A percentile compares a stretch with the other conserved stretches of the same genome.
These are phyloP conservation scores for Pluvianellus socialis DNA, from an alignment of 2,113 vertebrate species.

Conservation along the genomic window DNA sequence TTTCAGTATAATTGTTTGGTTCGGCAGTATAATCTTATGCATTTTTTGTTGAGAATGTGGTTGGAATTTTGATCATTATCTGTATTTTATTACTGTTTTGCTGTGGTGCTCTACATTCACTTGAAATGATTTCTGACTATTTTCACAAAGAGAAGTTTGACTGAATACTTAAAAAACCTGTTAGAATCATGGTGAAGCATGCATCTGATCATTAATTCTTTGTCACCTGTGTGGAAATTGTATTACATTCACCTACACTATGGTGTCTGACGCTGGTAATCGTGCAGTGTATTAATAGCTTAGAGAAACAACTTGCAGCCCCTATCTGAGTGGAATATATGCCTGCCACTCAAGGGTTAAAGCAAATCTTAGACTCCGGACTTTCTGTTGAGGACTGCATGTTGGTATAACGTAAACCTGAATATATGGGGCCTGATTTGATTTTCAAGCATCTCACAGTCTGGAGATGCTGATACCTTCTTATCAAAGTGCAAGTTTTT, in stretches of 20 bases:
- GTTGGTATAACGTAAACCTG: background rate
- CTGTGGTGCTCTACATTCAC: background rate
- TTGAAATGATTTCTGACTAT: background rate
- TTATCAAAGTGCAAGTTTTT: background rate
- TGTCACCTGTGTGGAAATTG: background rate
- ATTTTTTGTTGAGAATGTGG: background rate
- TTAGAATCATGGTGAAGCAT: background rate
- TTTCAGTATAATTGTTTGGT: background rate
- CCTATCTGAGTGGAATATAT: background rate
- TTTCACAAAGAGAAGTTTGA: background rate
- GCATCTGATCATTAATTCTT: background rate
- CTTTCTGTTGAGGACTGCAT: background rate
- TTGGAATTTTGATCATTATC: background rate
- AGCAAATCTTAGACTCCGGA: background rate
- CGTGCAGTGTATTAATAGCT: background rate
- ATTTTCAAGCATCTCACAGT: background rate
- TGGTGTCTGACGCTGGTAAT: background rate
- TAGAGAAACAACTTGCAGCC: background rate
- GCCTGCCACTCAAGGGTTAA: background rate
- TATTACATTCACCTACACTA: background rate
- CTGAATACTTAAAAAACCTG: background rate
- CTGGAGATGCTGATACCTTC: background rate
- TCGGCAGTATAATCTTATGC: background rate
- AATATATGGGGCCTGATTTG: background rate
- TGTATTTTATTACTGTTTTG: background rate